Base-by-base conservation (phyloP, 2,797 vertebrate species). In the Thamnophis elegans region DNA sequence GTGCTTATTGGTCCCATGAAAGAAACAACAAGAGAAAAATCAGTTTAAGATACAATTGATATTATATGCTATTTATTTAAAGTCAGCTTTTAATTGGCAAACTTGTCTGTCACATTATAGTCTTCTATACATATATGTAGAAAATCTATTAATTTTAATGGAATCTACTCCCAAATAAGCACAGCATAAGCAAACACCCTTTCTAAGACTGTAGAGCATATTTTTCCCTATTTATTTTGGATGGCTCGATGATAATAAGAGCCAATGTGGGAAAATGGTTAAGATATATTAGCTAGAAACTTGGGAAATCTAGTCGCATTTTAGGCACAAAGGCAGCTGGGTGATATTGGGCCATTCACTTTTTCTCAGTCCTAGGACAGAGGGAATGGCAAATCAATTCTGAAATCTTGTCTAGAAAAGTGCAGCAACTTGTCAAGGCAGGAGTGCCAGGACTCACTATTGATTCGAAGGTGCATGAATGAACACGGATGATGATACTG, bases 1-100 rank as follows among this genome's bases (percentile, higher is more conserved):
- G 3, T 95, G 82, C 42, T 89, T 85, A 89, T 4, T 86, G 73
- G 89, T 42, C 73, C 55, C 10, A 62, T 22, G 47, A 86, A 92
- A 89, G 82, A 62, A 25, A 82, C 32, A 59, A 25, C 32, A 85
- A 32, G 53, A 86, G 18, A 92, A 28, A n/a, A 20, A 13, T 42
- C 16, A 47, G 16, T 22, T 25, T 87, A n/a, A 60, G 51, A 87
- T 42, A 87, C 55, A 10, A 8, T 42, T 62, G 14, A 89, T 85
- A 47, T 85, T 53, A 89, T n/a, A 62, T 60, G 36, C n/a, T 16
- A 89, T 65, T 86, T 55, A 68, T 73, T 51, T 47, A 20, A 47
- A 55, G 20, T 56, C 59, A 47, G 26, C 18, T 88, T 78, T 86
- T 54, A 36, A 5, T 25, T 32, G 53, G 36, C n/a, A 86, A 53